Base-by-base conservation (phyloP, 2,888 invertebrate genomes). In the Amitus sp. region DNA sequence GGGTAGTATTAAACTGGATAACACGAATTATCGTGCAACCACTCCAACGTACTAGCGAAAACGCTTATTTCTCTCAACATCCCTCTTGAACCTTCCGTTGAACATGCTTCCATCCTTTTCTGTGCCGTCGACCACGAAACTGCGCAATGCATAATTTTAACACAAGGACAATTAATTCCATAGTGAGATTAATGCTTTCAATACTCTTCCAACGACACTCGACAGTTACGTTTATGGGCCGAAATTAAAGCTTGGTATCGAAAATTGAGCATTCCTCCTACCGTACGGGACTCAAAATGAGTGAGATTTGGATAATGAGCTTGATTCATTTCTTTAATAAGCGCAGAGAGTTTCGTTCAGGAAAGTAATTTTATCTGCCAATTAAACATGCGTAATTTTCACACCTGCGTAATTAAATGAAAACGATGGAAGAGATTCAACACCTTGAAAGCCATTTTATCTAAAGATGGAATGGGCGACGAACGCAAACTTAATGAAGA, bases 1-100 rank as follows among this genome's bases (percentile, higher is more conserved):
- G 39, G 39, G 67, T 47, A 47, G 47, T 68, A 69, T 69, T 66
- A 65, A 66, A 58, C 59, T 51, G 67, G 71, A 73, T 72, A 72
- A 68, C 69, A 65, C 65, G 62, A 74, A 74, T 75, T 72, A 74
- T 75, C 71, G 68, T 54, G 52, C 65, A 64, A 53, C 61, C 58
- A 68, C 57, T 69, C 61, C 53, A 39, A 19, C 47, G 48, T 46
- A 51, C 62, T 51, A 56, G 47, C 47, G 47, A 46, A 60, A 61
- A 47, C 42, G 51, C 48, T 37, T 17, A 15, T 48, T 48, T 17
- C 37, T n/a, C n/a, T 48, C 39, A 27, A 10, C 48, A 37, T 23
- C 48, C 39, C 37, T 37, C 30, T 48, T 48, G 48, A 20, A 48
- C 37, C 48, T 37, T 48, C 19, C 15, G 18, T n/a, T n/a, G 23